Base-by-base conservation (phyloP, 2,113 vertebrate species). In the Thamnaconus septentrionalis region DNA sequence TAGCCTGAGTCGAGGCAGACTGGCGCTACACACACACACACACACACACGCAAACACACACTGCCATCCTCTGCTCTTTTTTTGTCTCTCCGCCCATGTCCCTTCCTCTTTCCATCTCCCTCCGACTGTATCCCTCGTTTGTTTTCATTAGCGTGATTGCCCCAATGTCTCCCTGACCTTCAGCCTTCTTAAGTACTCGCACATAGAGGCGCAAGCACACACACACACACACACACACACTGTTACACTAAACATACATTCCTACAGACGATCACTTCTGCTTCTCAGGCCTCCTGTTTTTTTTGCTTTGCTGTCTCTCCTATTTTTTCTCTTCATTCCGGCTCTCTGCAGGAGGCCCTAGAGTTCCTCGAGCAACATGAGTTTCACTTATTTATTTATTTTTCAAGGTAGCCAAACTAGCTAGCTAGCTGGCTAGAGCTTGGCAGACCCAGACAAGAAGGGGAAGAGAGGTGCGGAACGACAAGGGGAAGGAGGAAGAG, bases 91-190 rank as follows among this genome's bases (percentile, higher is more conserved):
- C 79, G 55, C 47, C 47, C 10, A 10, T 8, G 4, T 75, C 77
- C 54, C 69, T 74, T 69, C 52, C 66, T 59, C 51, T 66, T 69
- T 64, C 70, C 56, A 48, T 56, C 71, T 82, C 55, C 61, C 54
- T 80, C 76, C 54, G 40, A 73, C 71, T 77, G 69, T 72, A 72
- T 84, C 83, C 79, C 89, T 91, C 91, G 77, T 92, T 92, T 92
- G 89, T 92, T 92, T 91, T 92, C 91, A 92, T 92, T 92, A 92
- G 80, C 56, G 79, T 92, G 90, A 92, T 92, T 90, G 88, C 84
- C 79, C 88, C 87, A 90, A 81, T 82, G 90, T 91, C 90, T 90
- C 70, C 41, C 75, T 85, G 90, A 92, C 90, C 91, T 92, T 92
- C 89, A 90, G 80, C 82, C 75, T 84, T 89, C 82, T 78, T 87